Evolutionary conservation across 2,797 vertebrate species (phyloP).

Genomic region (Menidia menidia): DNA sequence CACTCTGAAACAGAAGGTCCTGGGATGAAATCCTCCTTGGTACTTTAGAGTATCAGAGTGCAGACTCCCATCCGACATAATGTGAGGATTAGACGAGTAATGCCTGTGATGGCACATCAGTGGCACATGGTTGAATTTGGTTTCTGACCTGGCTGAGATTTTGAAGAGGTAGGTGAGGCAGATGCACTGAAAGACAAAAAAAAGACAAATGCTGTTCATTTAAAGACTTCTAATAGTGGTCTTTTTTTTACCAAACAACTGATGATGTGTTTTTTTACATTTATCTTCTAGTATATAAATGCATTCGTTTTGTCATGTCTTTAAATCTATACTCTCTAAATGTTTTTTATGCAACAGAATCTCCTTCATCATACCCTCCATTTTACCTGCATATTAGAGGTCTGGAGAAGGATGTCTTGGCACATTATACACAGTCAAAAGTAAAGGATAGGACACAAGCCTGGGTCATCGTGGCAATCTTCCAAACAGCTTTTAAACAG

Average conservation of each 20-base stretch:
- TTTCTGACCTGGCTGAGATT: constrained; percentile 43
- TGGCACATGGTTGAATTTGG: constrained; percentile 55
- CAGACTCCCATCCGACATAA: constrained; percentile 60
- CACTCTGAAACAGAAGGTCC: constrained; percentile 62
- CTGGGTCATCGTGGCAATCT: constrained; percentile 89
- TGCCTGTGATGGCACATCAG: constrained; percentile 58
- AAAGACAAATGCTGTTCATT: not conserved
- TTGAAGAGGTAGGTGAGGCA: constrained; percentile 35
- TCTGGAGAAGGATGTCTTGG: constrained; percentile 58
- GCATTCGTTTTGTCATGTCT: constrained; percentile 31
- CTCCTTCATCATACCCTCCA: constrained; percentile 61
- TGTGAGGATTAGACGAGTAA: constrained; percentile 71
- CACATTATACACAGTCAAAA: constrained; percentile 71
- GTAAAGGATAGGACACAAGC: constrained; percentile 90
- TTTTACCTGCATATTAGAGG: constrained; percentile 68
- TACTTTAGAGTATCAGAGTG: constrained; percentile 60
- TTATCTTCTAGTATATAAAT: not conserved
- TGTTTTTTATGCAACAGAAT: constrained; percentile 41
- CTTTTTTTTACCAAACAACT: not conserved
- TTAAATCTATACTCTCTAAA: constrained; percentile 41
- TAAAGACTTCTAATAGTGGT: not conserved
- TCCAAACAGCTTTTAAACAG: constrained; percentile 82
- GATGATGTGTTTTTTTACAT: not conserved
- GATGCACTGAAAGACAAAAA: constrained; percentile 24
- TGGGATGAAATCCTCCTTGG: constrained; percentile 64